Conservation (phyloP, 2,113 vertebrate species). For the Grus americana region DNA sequence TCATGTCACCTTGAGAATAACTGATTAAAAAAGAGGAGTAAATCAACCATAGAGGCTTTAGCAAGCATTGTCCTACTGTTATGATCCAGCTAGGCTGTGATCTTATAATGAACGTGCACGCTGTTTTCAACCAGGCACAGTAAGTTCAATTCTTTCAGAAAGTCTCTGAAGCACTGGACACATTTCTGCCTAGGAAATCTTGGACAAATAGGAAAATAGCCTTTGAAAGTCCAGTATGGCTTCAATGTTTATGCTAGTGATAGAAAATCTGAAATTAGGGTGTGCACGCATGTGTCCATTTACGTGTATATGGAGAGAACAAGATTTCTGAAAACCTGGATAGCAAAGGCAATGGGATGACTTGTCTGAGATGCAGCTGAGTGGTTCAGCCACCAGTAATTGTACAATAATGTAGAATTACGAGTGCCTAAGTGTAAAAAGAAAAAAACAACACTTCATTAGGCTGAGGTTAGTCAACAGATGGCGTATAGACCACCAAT, state of each 20-base stretch:
- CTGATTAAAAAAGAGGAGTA: background rate
- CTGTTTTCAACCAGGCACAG: background rate
- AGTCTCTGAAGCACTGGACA: background rate
- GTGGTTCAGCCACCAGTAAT: background rate
- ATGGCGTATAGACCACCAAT: background rate
- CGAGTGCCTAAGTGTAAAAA: background rate
- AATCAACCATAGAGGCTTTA: background rate
- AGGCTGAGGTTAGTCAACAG: constrained; percentile 28
- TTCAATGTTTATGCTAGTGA: background rate
- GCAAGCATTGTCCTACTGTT: background rate
- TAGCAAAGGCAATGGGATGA: background rate
- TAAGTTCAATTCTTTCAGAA: background rate
- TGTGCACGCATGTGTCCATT: background rate
- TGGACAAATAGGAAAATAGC: background rate
- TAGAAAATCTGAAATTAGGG: background rate
- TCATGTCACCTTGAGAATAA: background rate
- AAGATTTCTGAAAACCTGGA: background rate
- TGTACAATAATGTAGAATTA: background rate
- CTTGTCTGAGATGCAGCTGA: background rate
- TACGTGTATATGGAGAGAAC: background rate
- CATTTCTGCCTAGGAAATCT: background rate
- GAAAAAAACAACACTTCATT: background rate
- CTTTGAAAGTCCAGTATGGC: background rate
- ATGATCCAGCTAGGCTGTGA: background rate
- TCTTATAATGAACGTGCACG: background rate